Conservation (phyloP, 2,113 vertebrate genomes). For the Oreochromis niloticus region DNA sequence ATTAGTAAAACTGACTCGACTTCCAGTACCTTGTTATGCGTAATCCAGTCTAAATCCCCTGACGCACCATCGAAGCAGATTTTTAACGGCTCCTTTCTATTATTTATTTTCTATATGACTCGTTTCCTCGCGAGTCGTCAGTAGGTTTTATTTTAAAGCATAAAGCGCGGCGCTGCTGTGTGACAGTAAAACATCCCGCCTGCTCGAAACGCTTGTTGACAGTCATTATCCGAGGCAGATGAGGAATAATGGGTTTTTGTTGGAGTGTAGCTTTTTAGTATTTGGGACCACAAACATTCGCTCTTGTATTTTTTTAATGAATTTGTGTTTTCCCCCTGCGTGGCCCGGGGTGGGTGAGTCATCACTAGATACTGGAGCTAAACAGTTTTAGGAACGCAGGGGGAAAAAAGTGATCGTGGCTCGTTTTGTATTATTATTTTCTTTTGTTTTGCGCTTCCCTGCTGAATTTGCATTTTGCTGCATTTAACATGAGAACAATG, state of each 20-base stretch:
- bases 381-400: not conserved
- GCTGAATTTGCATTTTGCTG: constrained; percentile 16
- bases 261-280: not conserved
- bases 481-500: constrained; percentile 4
- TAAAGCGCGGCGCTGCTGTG: not conserved
- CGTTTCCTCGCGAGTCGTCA: not conserved
- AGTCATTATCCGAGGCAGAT: not conserved
- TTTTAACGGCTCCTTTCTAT: not conserved
- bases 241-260: not conserved
- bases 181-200: not conserved
- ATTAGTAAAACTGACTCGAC: not conserved
- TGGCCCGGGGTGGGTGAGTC: constrained; percentile 3
- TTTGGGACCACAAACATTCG: not conserved
- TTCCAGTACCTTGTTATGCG: fast-evolving
- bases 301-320: not conserved
- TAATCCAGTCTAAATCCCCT: not conserved
- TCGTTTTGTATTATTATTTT: not conserved
- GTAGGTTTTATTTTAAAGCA: not conserved
- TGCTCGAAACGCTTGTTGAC: not conserved
- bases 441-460: not conserved
- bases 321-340: not conserved
- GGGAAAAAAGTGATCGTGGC: not conserved
- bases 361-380: not conserved
- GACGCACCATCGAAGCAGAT: not conserved
- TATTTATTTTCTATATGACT: not conserved